phyloP scores from a whole-genome alignment of 2,113 vertebrate genomes.

The Damaliscus lunatus region DNA sequence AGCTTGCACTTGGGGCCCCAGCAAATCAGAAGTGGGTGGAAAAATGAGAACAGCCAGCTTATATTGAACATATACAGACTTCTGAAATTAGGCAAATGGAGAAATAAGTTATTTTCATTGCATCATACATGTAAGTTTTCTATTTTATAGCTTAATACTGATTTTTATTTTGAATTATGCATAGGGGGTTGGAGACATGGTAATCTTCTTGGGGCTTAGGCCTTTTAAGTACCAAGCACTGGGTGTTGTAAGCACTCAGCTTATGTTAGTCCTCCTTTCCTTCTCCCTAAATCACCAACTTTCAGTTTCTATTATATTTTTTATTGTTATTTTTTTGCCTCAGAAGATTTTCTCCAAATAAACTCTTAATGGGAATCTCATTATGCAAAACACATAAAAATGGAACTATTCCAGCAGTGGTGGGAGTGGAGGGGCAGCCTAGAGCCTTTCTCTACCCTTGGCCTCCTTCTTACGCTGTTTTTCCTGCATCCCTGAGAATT shows the following conservation, averaged over 20 bases:
- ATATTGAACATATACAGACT: not conserved
- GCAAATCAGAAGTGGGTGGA: not conserved
- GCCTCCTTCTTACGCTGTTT: not conserved
- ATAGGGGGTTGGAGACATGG: not conserved
- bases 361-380: constrained; percentile 33
- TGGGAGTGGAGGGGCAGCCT: no score
- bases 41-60: not conserved
- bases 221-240: not conserved
- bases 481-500: not conserved
- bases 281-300: not conserved
- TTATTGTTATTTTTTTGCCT: constrained; percentile 28
- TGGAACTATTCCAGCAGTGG: not conserved
- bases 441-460: no score
- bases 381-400: not conserved
- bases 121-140: not conserved
- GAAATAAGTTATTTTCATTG: not conserved
- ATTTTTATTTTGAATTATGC: constrained; percentile 46
- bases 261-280: not conserved
- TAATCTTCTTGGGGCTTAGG: not conserved
- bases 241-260: not conserved
- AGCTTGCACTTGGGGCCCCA: not conserved
- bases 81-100: not conserved
- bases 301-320: constrained; percentile 30
- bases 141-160: constrained; percentile 21
- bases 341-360: constrained; percentile 45